Percentiles rank a stretch among this genome's conserved stretches.
Conservation (phyloP, 2,113 vertebrate genomes). For the Miniopterus natalensis region DNA sequence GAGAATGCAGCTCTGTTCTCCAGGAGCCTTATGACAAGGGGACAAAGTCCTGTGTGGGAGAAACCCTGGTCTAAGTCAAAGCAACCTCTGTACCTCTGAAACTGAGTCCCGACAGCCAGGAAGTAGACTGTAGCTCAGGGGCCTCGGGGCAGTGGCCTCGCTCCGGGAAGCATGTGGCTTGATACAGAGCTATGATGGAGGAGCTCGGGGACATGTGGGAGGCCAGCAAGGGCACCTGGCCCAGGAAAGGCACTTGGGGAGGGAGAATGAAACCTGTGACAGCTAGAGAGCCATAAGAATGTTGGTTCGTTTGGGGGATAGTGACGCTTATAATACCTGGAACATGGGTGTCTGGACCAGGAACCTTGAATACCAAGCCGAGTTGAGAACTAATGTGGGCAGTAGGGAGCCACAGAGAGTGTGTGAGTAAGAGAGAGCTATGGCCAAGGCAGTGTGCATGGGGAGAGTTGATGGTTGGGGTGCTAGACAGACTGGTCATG, state of each 20-base stretch:
- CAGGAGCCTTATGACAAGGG: not conserved
- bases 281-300: not conserved
- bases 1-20: not conserved
- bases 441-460: fast-evolving
- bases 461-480: not conserved
- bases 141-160: not conserved
- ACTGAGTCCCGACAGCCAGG: not conserved
- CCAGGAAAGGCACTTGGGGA: not conserved
- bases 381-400: fast-evolving
- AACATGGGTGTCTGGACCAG: not conserved
- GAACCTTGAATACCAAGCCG: not conserved
- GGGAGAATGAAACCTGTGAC: not conserved
- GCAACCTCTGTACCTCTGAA: not conserved
- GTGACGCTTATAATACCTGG: not conserved
- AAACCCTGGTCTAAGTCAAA: not conserved
- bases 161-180: not conserved
- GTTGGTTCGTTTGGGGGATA: fast-evolving
- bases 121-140: not conserved
- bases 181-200: not conserved
- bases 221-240: not conserved
- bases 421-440: not conserved
- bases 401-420: not conserved
- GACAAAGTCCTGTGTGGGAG: constrained; percentile 28
- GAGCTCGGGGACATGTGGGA: not conserved
- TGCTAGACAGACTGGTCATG: not conserved